Evolutionary conservation across 2,888 invertebrate species (phyloP).

Genomic region (Tenthredo livida): DNA sequence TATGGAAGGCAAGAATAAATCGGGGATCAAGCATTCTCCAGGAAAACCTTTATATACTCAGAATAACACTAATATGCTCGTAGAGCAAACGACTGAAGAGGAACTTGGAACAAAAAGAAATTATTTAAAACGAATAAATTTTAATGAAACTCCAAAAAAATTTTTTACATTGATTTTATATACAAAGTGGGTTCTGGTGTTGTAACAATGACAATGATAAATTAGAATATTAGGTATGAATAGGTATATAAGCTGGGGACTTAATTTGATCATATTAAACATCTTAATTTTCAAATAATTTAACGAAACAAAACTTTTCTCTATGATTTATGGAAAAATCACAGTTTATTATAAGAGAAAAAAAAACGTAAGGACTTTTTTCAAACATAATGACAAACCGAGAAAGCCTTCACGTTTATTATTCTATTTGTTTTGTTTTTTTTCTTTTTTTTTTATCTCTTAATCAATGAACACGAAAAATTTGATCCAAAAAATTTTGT

Average conservation of each 20-base stretch:
- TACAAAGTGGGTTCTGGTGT: constrained; percentile 65
- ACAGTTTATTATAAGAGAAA: background rate
- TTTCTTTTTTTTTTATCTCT: background rate
- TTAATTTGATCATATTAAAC: constrained; percentile 54
- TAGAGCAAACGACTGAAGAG: too few species aligned
- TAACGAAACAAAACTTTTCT: background rate
- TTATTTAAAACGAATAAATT: constrained; percentile 70
- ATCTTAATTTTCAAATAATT: constrained; percentile 23
- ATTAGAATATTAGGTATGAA: constrained; percentile 60
- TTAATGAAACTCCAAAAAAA: constrained; percentile 71
- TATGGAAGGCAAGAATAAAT: too few species aligned
- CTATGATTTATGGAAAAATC: background rate
- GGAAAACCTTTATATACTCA: too few species aligned
- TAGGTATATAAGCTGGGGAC: constrained; percentile 61
- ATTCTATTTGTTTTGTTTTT: background rate
- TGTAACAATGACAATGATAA: constrained; percentile 60
- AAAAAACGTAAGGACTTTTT: background rate
- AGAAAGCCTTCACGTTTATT: background rate
- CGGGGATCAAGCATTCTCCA: too few species aligned
- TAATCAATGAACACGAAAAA: background rate
- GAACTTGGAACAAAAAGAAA: background rate
- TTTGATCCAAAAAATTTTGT: background rate
- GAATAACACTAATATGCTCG: too few species aligned
- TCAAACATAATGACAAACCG: background rate
- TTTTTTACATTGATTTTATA: constrained; percentile 67